Conservation (phyloP, 2,113 vertebrate genomes). For the Heterotis niloticus region DNA sequence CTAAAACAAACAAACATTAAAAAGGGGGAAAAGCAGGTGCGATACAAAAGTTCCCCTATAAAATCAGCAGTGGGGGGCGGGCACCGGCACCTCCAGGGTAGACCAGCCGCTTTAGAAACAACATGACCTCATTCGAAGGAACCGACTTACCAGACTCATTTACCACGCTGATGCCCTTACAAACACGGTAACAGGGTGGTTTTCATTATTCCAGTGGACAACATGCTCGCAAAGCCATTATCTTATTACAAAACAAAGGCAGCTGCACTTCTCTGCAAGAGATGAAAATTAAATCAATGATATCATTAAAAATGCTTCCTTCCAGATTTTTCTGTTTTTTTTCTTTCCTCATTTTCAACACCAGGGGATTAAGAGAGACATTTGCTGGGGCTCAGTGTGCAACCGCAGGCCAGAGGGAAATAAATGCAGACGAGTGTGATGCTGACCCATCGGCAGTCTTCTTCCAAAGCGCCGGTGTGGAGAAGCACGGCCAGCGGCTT, state of each 20-base stretch:
- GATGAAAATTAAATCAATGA: constrained; percentile 28
- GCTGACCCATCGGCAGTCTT: constrained; percentile 21
- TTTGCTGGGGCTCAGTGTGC: background rate
- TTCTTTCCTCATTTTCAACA: constrained; percentile 5
- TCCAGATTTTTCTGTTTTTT: no score
- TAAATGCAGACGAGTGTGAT: constrained; percentile 10
- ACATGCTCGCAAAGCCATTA: constrained; percentile 26
- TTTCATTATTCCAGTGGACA: constrained; percentile 27
- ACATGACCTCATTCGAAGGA: constrained; percentile 49
- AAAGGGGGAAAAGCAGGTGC: constrained; percentile 40
- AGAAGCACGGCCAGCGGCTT: constrained; percentile 33
- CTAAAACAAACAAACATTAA: constrained; percentile 44
- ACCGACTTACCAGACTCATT: constrained; percentile 39
- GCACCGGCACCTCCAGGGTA: constrained; percentile 16
- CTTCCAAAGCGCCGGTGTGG: constrained; percentile 20
- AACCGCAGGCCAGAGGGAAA: background rate
- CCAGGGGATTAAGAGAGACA: constrained; percentile 4
- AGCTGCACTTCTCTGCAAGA: constrained; percentile 1
- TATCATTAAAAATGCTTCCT: constrained; percentile 33
- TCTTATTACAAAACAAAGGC: constrained; percentile 30
- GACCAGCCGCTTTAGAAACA: constrained; percentile 12
- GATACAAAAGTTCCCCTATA: constrained; percentile 33
- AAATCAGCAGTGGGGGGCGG: constrained; percentile 40
- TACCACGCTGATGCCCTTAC: constrained; percentile 25
- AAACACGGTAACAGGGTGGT: constrained; percentile 34